A percentile compares a stretch with the other conserved stretches of the same genome.
These are phyloP conservation scores for Leuciscus idus DNA, from an alignment of 2,113 vertebrate genomes.

Conservation along the genomic window DNA sequence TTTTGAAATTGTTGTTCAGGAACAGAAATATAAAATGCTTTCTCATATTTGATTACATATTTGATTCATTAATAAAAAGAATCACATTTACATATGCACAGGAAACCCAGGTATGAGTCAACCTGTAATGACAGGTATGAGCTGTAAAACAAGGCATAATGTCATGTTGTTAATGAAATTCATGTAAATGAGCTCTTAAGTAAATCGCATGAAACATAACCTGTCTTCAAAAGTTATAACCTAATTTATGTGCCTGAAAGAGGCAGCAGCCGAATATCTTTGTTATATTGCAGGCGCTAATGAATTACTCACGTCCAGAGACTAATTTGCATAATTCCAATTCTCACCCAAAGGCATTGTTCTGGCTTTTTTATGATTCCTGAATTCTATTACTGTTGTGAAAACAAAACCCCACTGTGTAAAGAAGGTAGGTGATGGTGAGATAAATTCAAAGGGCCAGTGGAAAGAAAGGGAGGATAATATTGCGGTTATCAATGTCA, in stretches of 20 bases:
- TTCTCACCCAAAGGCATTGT: constrained; percentile 43
- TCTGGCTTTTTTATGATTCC: constrained; percentile 11
- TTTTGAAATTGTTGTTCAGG: neutral
- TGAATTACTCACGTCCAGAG: constrained; percentile 39
- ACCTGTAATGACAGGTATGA: neutral
- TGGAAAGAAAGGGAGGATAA: neutral
- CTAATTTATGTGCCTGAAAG: constrained; percentile 26
- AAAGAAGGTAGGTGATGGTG: constrained; percentile 11
- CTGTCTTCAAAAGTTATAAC: constrained; percentile 31
- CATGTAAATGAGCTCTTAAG: constrained; percentile 24
- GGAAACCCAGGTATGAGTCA: neutral
- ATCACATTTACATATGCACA: neutral
- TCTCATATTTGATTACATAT: neutral
- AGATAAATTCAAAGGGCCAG: constrained; percentile 25
- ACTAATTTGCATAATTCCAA: constrained; percentile 58
- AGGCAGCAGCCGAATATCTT: constrained; percentile 23
- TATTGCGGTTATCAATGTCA: constrained; percentile 4
- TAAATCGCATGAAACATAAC: constrained; percentile 17
- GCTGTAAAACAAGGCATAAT: constrained; percentile 18
- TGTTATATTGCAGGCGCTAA: constrained; percentile 32
- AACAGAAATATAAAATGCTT: neutral
- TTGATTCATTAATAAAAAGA: neutral
- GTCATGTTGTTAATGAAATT: neutral
- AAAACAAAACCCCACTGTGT: constrained; percentile 18
- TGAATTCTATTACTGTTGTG: constrained; percentile 42